These are phyloP conservation scores for Polydrusus cervinus DNA, from an alignment of 2,888 invertebrate species.

Conservation along the genomic window DNA sequence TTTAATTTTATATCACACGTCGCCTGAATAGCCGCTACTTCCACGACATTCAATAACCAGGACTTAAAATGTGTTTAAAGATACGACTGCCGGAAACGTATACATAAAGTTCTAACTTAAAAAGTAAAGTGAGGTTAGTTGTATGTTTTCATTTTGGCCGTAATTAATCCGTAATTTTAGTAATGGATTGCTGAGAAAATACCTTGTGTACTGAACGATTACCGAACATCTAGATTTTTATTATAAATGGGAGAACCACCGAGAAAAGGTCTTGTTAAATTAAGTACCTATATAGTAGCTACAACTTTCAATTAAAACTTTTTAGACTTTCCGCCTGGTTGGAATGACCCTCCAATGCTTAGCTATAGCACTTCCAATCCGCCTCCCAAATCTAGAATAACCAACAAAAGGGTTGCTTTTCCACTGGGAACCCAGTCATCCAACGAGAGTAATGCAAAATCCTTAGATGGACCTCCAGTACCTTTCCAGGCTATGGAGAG, in stretches of 20 bases:
- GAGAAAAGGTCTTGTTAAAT: conserved; percentile 26
- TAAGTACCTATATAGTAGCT: too few relatives aligned
- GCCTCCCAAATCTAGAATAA: conserved; percentile 64
- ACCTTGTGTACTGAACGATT: background rate
- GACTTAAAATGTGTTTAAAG: too few relatives aligned
- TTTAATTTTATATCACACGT: too few relatives aligned
- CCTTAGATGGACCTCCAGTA: background rate
- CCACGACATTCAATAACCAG: too few relatives aligned
- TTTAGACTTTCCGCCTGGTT: conserved; percentile 59
- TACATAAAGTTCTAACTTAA: too few relatives aligned
- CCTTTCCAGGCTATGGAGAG: background rate
- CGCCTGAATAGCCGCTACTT: too few relatives aligned
- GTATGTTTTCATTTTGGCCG: too few relatives aligned
- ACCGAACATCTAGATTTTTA: background rate
- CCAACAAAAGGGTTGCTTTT: conserved; percentile 64
- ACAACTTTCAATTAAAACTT: background rate
- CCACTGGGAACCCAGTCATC: conserved; percentile 53
- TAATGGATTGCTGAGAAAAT: background rate
- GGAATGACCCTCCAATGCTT: conserved; percentile 66
- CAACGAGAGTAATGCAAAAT: background rate
- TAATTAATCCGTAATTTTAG: background rate
- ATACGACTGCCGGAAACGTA: too few relatives aligned
- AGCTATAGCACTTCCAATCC: conserved; percentile 63
- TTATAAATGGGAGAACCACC: conserved; percentile 35
- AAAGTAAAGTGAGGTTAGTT: background rate